Conservation (phyloP, 2,888 invertebrate genomes). For the Copidosoma aretas region DNA sequence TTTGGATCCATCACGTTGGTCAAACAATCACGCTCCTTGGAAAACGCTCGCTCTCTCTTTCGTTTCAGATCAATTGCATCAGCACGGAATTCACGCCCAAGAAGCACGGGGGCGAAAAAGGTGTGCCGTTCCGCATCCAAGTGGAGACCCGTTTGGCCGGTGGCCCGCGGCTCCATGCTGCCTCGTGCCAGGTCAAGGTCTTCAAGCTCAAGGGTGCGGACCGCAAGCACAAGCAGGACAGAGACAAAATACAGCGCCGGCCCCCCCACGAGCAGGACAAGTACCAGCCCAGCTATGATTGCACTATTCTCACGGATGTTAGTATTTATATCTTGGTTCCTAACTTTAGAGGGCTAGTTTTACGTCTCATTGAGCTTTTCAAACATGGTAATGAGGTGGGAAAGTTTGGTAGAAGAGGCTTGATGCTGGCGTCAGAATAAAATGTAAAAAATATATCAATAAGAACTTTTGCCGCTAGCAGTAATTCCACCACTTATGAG, state of each 20-base stretch:
- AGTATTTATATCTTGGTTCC: constrained; percentile 54
- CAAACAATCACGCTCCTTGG: too few relatives aligned
- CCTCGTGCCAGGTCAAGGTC: constrained; percentile 95
- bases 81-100: constrained; percentile 98
- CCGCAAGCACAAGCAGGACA: constrained; percentile 94
- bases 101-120: constrained; percentile 97
- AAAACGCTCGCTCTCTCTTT: background rate
- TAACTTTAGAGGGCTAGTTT: background rate
- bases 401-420: too few relatives aligned
- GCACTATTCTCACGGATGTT: constrained; percentile 91
- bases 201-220: constrained; percentile 95
- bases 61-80: constrained; percentile 85
- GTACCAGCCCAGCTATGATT: constrained; percentile 94
- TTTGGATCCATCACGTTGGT: too few relatives aligned
- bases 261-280: constrained; percentile 86
- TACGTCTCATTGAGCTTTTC: too few relatives aligned
- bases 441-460: too few relatives aligned
- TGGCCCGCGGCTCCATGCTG: constrained; percentile 81
- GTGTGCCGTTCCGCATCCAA: constrained; percentile 94
- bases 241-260: constrained; percentile 89
- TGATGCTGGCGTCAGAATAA: too few relatives aligned
- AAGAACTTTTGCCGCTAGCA: too few relatives aligned
- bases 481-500: too few relatives aligned
- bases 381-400: too few relatives aligned
- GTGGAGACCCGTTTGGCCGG: constrained; percentile 83